These are phyloP conservation scores for Sprattus sprattus DNA, from an alignment of 2,113 vertebrate species.

Conservation along the genomic window DNA sequence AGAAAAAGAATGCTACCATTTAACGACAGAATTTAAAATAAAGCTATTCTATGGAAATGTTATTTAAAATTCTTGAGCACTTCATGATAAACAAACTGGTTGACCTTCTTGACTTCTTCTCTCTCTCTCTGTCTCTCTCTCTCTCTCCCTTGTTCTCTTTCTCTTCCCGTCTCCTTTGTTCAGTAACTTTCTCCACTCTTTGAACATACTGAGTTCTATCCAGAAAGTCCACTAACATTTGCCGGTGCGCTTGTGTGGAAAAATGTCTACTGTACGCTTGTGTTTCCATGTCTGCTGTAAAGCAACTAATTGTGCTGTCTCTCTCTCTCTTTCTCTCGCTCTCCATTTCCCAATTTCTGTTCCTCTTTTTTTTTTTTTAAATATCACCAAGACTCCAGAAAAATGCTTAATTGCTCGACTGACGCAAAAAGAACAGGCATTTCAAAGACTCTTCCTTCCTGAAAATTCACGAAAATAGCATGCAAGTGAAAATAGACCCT, in stretches of 20 bases:
- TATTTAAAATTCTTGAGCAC: no score
- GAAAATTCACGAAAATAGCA: not conserved
- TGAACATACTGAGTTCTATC: conserved; percentile 4
- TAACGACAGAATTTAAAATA: no score
- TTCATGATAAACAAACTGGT: no score
- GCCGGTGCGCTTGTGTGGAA: not conserved
- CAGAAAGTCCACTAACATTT: not conserved
- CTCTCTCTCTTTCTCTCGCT: not conserved
- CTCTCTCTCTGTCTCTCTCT: not conserved
- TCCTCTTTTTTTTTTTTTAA: not conserved
- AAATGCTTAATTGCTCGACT: not conserved
- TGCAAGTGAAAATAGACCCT: not conserved
- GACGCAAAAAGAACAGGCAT: not conserved
- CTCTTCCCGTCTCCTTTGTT: not conserved
- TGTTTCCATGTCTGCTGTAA: conserved; percentile 8
- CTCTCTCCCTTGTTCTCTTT: not conserved
- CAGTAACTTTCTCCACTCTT: conserved; percentile 9
- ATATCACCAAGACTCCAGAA: not conserved
- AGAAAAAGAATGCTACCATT: no score
- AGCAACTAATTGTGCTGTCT: not conserved
- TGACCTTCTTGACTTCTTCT: not conserved
- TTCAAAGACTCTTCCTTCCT: conserved; percentile 6
- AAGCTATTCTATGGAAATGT: no score
- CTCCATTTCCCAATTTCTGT: not conserved
- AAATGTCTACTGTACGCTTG: not conserved